These are phyloP conservation scores for fruit fly (Drosophila melanogaster) DNA, from an alignment of 1,140 invertebrate genomes.

Conservation along the genomic window DNA sequence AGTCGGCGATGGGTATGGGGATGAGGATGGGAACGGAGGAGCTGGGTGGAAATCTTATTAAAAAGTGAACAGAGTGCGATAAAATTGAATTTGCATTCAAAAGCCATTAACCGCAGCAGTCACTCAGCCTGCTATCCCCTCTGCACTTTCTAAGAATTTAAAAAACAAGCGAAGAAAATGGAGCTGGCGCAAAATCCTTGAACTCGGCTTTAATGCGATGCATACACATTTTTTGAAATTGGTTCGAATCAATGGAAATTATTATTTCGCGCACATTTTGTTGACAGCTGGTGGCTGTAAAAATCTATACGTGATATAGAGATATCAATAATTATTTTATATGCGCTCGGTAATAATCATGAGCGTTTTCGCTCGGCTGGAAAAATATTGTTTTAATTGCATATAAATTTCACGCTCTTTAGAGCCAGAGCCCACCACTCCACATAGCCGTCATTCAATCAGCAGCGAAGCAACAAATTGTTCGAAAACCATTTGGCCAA, in stretches of 20 bases:
- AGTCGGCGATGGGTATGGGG: constrained; percentile 4
- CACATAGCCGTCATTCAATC: constrained; percentile 19
- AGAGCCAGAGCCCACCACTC: constrained; percentile 5
- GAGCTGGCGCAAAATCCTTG: constrained; percentile 25
- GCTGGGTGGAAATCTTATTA: constrained; percentile 79
- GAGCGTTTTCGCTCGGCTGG: constrained; percentile 47
- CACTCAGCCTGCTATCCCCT: constrained; percentile 48
- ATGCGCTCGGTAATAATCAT: constrained; percentile 29
- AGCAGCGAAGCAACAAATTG: constrained; percentile 63
- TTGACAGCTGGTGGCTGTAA: constrained; percentile 62
- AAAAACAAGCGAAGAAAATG: constrained; percentile 39
- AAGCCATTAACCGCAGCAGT: constrained; percentile 85
- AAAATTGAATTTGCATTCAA: constrained; percentile 85
- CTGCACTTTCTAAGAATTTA: constrained; percentile 46
- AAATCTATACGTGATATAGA: constrained; percentile 59
- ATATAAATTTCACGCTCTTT: constrained; percentile 75
- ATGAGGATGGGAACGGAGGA: neutral
- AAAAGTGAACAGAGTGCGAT: constrained; percentile 84
- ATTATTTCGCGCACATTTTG: constrained; percentile 69
- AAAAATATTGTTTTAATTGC: constrained; percentile 81
- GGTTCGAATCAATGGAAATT: constrained; percentile 32
- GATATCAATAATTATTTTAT: constrained; percentile 50
- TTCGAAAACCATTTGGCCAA: constrained; percentile 67
- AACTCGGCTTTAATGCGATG: constrained; percentile 52
- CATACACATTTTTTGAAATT: constrained; percentile 38